Percentiles rank a stretch among this genome's conserved stretches.
Conservation (phyloP, 2,113 vertebrate genomes). For the Rhynchopsitta pachyrhyncha region DNA sequence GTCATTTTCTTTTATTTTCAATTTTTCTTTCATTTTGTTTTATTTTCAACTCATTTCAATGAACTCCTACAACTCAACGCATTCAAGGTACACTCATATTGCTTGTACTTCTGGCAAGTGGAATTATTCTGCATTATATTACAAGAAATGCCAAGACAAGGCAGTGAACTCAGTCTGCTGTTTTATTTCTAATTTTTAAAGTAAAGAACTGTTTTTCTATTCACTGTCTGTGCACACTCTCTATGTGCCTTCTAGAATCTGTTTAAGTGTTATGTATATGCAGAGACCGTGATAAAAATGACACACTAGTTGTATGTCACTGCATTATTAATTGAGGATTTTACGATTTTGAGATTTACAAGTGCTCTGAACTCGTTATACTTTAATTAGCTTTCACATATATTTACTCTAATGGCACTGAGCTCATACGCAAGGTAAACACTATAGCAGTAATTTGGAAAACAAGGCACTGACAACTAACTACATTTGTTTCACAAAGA, state of each 20-base stretch:
- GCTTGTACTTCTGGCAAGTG: neutral
- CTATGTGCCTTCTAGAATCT: neutral
- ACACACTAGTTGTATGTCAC: neutral
- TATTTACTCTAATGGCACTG: neutral
- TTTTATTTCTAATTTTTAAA: neutral
- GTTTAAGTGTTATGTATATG: fast-evolving
- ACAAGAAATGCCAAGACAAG: neutral
- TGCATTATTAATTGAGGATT: neutral
- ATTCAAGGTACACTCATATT: neutral
- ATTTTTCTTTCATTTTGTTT: neutral
- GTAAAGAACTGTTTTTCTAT: neutral
- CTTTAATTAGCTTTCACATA: neutral
- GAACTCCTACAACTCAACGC: neutral
- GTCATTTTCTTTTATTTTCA: neutral
- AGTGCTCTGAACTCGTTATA: neutral
- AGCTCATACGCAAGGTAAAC: neutral
- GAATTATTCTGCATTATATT: neutral
- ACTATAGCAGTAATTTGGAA: neutral
- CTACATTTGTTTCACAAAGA: neutral
- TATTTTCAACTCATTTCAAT: neutral
- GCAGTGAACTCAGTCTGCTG: neutral
- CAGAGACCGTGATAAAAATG: neutral
- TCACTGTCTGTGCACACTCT: neutral
- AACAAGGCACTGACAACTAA: neutral
- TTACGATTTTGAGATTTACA: neutral